Base-by-base conservation (phyloP, 2,888 invertebrate genomes). In the Spilosoma lubricipeda region DNA sequence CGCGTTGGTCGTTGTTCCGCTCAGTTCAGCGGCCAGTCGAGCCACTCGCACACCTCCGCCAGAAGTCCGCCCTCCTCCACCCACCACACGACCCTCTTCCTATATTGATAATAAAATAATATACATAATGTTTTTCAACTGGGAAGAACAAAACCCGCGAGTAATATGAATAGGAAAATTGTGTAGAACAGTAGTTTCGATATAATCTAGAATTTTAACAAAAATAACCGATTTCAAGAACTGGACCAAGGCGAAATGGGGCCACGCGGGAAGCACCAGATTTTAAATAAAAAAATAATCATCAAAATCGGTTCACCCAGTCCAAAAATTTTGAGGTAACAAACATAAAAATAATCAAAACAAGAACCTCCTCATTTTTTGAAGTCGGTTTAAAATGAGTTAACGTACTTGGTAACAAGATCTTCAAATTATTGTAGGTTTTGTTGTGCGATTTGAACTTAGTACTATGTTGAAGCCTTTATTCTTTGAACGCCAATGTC, bases 1-100 rank as follows among this genome's bases (percentile, higher is more conserved):
- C 2, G 96, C 93, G 70, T 94, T 93, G 15, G 94, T 92, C 5
- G 96, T 94, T 7, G 96, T 95, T 72, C 97, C 97, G 79, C 98
- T 96, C 81, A 98, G 97, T 82, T 98, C 98, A 83, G 99, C 98
- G 79, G 99, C 97, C 74, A 95, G 85, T 0, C 91, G 90, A 0
- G 94, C 94, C 2, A 95, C 94, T 2, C 93, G 85, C 1, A 88
- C 92, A 1, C 94, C 94, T 0, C 93, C 90, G 0, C 93, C 93
- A 0, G 88, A 87, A 0, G 89, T 80, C 4, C 93, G 86, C 0
- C 89, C 86, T 0, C 93, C 93, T 0, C 92, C 92, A 20, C 94
- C 93, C 0, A 94, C 94, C 1, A 90, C 85, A 0, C 94, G 90
- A 1, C 93, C 94, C 80, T 94, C 95, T 85, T 93, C 95, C 95